Evolutionary conservation across 2,113 vertebrate species (phyloP).

Genomic region (Mormyrus iriodes): DNA sequence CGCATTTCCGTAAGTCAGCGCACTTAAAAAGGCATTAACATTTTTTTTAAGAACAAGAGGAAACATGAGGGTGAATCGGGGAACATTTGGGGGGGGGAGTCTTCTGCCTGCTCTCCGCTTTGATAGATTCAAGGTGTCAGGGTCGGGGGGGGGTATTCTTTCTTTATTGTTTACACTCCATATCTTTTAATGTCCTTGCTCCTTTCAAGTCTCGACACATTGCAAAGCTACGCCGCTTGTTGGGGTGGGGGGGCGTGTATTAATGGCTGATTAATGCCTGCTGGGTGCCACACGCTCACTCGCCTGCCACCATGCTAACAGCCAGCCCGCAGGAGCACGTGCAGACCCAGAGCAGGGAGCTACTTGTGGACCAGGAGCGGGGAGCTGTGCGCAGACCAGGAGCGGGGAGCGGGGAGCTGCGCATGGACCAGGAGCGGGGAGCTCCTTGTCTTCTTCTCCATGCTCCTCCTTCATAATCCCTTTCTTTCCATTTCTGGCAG

Average conservation of each 20-base stretch:
- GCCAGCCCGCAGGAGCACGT: background rate
- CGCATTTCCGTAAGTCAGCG: background rate
- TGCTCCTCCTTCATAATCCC: background rate
- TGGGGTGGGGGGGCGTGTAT: background rate
- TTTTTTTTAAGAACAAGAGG: background rate
- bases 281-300: background rate
- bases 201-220: background rate
- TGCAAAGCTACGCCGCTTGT: background rate
- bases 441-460: background rate
- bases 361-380: background rate
- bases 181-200: background rate
- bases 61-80: background rate
- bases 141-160: background rate
- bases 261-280: background rate
- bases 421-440: too few species aligned
- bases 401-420: too few species aligned
- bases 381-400: too few species aligned
- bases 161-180: constrained; percentile 5
- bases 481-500: background rate
- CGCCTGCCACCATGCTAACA: background rate
- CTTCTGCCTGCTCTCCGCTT: background rate
- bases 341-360: background rate
- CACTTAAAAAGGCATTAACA: constrained; percentile 13
- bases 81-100: background rate
- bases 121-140: background rate